Conservation (phyloP, 1,140 invertebrate species). For the Trichonephila clavipes region DNA sequence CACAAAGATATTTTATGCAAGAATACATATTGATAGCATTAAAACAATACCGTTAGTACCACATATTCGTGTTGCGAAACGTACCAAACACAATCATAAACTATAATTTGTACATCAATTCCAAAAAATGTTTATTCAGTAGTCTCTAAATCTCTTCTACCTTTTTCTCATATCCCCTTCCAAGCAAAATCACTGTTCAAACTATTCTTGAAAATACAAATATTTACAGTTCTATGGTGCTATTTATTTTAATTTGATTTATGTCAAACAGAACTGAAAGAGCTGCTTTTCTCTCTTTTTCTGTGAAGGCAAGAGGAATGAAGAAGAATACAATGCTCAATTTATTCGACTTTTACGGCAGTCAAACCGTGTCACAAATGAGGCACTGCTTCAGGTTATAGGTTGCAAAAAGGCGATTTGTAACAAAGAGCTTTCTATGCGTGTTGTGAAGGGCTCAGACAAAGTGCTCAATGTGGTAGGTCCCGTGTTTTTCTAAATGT, state of each 20-base stretch:
- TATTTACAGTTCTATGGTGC: neutral
- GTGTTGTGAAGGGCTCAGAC: neutral
- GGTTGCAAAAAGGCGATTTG: neutral
- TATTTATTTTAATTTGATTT: neutral
- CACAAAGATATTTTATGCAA: too few relatives aligned
- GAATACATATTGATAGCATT: too few relatives aligned
- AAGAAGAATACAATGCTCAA: neutral
- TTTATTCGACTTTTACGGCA: neutral
- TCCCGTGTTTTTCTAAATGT: slow-evolving; percentile 4
- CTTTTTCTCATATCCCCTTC: too few relatives aligned
- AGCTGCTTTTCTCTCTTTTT: neutral
- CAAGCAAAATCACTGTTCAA: neutral
- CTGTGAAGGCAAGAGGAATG: neutral
- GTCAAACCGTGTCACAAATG: neutral
- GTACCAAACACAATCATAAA: too few relatives aligned
- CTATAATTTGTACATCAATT: too few relatives aligned
- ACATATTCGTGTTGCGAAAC: too few relatives aligned
- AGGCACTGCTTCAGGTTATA: neutral
- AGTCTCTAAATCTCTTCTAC: too few relatives aligned
- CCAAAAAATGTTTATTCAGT: too few relatives aligned
- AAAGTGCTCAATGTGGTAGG: slow-evolving; percentile 24
- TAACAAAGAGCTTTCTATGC: slow-evolving; percentile 14
- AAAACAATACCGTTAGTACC: too few relatives aligned
- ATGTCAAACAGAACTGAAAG: neutral
- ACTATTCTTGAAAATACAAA: neutral